These are phyloP conservation scores for Drosophila nr. medialis DNA, from an alignment of 2,888 invertebrate species.

Conservation along the genomic window DNA sequence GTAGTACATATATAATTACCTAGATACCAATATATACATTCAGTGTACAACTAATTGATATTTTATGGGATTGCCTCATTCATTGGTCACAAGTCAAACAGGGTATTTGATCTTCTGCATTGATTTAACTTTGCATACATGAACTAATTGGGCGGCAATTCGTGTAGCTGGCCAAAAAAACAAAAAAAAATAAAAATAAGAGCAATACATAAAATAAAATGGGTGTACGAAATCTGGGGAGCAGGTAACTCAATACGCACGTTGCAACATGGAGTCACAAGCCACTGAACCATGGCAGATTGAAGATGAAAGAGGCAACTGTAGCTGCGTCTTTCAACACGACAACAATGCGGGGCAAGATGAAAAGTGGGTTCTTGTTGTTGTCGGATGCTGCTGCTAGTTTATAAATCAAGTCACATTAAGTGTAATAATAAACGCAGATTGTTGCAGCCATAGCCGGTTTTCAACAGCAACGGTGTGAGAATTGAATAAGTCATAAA, in stretches of 20 bases:
- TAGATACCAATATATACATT: neutral
- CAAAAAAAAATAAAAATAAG: neutral
- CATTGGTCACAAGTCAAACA: neutral
- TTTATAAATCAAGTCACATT: slow-evolving; percentile 80
- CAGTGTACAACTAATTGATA: neutral
- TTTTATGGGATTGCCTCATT: neutral
- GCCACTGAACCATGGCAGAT: slow-evolving; percentile 55
- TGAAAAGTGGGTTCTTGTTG: slow-evolving; percentile 25
- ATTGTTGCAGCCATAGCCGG: slow-evolving; percentile 48
- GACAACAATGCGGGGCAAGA: slow-evolving; percentile 46
- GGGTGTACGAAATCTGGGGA: slow-evolving; percentile 27
- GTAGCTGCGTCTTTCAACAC: slow-evolving; percentile 61
- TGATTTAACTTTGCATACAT: slow-evolving; percentile 27
- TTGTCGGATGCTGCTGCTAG: slow-evolving; percentile 64
- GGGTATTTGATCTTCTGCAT: slow-evolving; percentile 4
- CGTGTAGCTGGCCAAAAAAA: slow-evolving; percentile 25
- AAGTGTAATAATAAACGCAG: slow-evolving; percentile 79
- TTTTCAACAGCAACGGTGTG: slow-evolving; percentile 42
- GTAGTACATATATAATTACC: neutral
- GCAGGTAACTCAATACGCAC: slow-evolving; percentile 67
- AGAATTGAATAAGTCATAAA: slow-evolving; percentile 75
- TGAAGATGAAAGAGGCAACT: slow-evolving; percentile 26
- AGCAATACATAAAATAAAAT: slow-evolving; percentile 5
- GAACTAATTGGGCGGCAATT: slow-evolving; percentile 59
- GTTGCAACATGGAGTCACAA: slow-evolving; percentile 15